A percentile compares a stretch with the other conserved stretches of the same genome.
These are phyloP conservation scores for Oryzias woworae DNA, from an alignment of 2,113 vertebrate genomes.

Conservation along the genomic window DNA sequence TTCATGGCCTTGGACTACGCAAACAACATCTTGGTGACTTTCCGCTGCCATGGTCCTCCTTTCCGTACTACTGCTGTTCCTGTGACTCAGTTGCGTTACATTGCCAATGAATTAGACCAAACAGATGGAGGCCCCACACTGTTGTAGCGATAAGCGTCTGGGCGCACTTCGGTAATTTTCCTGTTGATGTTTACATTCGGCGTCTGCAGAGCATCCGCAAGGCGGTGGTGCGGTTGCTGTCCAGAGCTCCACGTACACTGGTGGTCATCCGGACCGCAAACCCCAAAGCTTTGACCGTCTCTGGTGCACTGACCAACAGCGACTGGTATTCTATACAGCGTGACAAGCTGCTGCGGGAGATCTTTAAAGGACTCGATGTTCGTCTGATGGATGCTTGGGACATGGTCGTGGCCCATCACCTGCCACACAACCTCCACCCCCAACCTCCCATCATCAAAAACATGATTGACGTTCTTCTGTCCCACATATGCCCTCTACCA, in stretches of 20 bases:
- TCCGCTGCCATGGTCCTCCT: conserved; percentile 87
- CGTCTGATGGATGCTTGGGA: conserved; percentile 92
- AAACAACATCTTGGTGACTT: conserved; percentile 84
- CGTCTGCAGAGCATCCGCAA: conserved; percentile 84
- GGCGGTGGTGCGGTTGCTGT: too few relatives aligned
- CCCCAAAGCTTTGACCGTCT: conserved; percentile 80
- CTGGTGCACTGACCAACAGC: conserved; percentile 85
- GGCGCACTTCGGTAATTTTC: conserved; percentile 92
- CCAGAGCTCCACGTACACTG: too few relatives aligned
- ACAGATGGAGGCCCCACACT: too few relatives aligned
- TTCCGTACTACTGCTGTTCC: conserved; percentile 55
- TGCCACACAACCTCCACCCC: conserved; percentile 73
- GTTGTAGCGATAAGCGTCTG: conserved; percentile 83
- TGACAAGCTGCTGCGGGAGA: too few relatives aligned
- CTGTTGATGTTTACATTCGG: conserved; percentile 85
- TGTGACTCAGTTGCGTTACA: conserved; percentile 37
- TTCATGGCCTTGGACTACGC: conserved; percentile 84
- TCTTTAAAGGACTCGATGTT: conserved; percentile 66
- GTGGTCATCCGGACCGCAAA: conserved; percentile 78
- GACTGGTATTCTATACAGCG: conserved; percentile 68
- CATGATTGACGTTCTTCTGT: conserved; percentile 52
- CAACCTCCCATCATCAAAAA: too few relatives aligned
- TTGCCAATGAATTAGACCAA: too few relatives aligned
- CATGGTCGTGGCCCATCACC: conserved; percentile 87
- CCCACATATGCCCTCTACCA: conserved; percentile 77